Evolutionary conservation across 2,113 vertebrate species (phyloP).

Genomic region (Chiloscyllium plagiosum): DNA sequence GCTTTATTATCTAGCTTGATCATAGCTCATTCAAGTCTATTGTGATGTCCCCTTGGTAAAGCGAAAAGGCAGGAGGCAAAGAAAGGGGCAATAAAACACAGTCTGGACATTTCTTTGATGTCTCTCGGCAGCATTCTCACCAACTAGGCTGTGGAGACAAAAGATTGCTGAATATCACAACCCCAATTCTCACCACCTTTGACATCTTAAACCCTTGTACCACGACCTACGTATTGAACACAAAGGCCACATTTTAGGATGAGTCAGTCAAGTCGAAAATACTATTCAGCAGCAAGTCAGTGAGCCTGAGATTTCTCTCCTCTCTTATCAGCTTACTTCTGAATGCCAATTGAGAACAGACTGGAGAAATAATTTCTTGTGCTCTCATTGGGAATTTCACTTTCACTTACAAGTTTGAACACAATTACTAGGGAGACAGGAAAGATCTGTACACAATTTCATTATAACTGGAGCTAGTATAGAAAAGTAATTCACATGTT

Average conservation of each 20-base stretch:
- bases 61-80: conserved; percentile 57
- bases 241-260: conserved; percentile 54
- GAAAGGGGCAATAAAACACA: conserved; percentile 65
- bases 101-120: conserved; percentile 74
- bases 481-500: neutral
- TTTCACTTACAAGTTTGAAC: neutral
- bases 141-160: conserved; percentile 58
- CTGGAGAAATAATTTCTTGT: neutral
- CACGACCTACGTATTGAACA: conserved; percentile 58
- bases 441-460: neutral
- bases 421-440: neutral
- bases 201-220: conserved; percentile 48
- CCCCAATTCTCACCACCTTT: conserved; percentile 56
- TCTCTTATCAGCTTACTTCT: conserved; percentile 41
- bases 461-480: neutral
- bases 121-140: conserved; percentile 55
- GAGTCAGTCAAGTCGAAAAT: conserved; percentile 48
- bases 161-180: conserved; percentile 50
- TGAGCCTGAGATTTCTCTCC: conserved; percentile 43
- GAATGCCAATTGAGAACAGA: conserved; percentile 1
- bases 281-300: conserved; percentile 46
- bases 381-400: neutral
- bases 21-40: conserved; percentile 40
- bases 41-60: conserved; percentile 47
- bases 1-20: conserved; percentile 15